These are phyloP conservation scores for Mionectes olivaceus DNA, from an alignment of 2,797 vertebrate species.

Conservation along the genomic window DNA sequence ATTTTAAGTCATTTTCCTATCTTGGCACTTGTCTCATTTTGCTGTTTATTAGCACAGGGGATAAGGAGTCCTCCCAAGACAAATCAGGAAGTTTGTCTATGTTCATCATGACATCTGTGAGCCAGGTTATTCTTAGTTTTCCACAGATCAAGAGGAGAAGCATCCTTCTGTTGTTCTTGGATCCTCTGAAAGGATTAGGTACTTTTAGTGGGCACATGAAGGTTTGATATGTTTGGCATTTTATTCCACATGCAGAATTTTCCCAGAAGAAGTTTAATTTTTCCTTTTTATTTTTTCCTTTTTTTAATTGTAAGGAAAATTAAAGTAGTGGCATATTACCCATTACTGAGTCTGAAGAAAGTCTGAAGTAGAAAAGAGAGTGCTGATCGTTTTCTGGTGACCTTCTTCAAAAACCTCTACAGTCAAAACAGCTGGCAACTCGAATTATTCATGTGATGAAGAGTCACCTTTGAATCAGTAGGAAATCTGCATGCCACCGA, in stretches of 20 bases:
- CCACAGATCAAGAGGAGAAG: background rate
- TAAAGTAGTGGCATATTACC: background rate
- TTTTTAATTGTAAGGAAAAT: background rate
- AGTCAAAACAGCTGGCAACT: background rate
- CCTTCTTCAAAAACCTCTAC: background rate
- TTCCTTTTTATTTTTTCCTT: background rate
- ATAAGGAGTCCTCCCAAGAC: background rate
- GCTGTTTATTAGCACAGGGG: background rate
- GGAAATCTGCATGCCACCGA: background rate
- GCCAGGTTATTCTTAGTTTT: background rate
- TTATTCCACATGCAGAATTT: background rate
- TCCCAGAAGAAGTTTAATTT: background rate
- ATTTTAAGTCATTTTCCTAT: background rate
- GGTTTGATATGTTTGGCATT: background rate
- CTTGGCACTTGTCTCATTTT: background rate
- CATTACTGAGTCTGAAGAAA: background rate
- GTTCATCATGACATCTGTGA: accelerated
- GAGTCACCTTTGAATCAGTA: background rate
- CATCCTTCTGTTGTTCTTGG: background rate
- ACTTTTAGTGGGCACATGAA: background rate
- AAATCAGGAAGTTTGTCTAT: background rate
- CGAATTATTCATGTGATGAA: background rate
- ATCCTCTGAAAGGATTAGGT: background rate
- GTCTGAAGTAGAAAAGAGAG: background rate
- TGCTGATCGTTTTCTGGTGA: background rate